Percentiles rank a stretch among this genome's conserved stretches.
Conservation (phyloP, 1,140 invertebrate genomes). For the Saccostrea echinata region DNA sequence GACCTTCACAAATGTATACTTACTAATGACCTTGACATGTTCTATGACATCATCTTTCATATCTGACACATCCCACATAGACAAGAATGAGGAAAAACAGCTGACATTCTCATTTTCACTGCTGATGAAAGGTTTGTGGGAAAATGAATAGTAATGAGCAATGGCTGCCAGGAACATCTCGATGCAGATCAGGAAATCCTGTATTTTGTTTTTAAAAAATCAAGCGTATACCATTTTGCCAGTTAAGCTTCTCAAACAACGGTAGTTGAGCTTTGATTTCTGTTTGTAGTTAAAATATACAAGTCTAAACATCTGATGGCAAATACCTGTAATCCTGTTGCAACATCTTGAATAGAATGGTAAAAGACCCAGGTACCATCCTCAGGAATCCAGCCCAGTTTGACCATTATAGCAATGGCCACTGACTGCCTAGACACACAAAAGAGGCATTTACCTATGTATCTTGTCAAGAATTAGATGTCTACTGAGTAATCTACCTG, state of each 20-base stretch:
- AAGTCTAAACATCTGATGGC: neutral
- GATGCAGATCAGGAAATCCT: slow-evolving; percentile 97
- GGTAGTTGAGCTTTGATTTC: neutral
- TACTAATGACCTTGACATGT: slow-evolving; percentile 90
- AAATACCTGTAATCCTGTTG: slow-evolving; percentile 89
- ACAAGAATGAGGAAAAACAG: slow-evolving; percentile 82
- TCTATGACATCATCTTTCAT: slow-evolving; percentile 94
- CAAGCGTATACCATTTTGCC: too few species aligned
- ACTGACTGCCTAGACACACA: slow-evolving; percentile 89
- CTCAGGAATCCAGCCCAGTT: slow-evolving; percentile 87
- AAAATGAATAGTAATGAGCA: slow-evolving; percentile 97
- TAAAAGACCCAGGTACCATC: slow-evolving; percentile 82
- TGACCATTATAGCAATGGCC: slow-evolving; percentile 91
- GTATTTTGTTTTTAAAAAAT: slow-evolving; percentile 33
- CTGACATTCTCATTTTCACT: slow-evolving; percentile 58
- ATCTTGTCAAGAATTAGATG: too few species aligned
- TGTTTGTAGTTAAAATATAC: neutral
- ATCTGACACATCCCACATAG: slow-evolving; percentile 97
- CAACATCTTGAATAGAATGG: slow-evolving; percentile 85
- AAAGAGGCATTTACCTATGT: neutral
- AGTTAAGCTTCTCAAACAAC: too few species aligned
- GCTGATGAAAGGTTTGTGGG: slow-evolving; percentile 89
- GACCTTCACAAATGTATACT: slow-evolving; percentile 38
- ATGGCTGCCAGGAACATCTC: slow-evolving; percentile 98
- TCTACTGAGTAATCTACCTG: too few species aligned